Percentiles rank a stretch among this genome's conserved stretches.
These are phyloP conservation scores for Drosophila murphyi DNA, from an alignment of 1,140 invertebrate genomes.

Conservation along the genomic window DNA sequence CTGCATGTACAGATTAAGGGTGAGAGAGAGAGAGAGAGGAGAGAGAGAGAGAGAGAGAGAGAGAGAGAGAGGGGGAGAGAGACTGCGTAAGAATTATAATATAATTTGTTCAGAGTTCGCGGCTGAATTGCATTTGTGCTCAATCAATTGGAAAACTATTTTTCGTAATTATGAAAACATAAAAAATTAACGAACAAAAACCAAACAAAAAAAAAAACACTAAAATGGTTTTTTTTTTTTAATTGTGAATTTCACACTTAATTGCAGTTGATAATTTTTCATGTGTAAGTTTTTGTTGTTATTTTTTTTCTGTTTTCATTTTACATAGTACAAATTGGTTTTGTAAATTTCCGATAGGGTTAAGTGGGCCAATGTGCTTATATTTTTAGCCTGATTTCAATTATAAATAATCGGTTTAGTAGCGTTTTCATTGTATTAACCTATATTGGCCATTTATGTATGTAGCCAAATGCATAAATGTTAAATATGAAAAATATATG, in stretches of 20 bases:
- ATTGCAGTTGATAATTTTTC: too few species aligned
- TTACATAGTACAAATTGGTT: slow-evolving; percentile 45
- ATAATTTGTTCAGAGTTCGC: slow-evolving; percentile 23
- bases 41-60: neutral
- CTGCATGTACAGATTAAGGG: too few species aligned
- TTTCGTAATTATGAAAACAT: slow-evolving; percentile 48
- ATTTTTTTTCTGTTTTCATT: slow-evolving; percentile 9
- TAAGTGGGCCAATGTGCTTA: slow-evolving; percentile 21
- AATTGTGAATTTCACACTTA: slow-evolving; percentile 10
- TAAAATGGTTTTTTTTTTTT: neutral
- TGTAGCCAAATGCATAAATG: slow-evolving; percentile 4
- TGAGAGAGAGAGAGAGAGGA: neutral
- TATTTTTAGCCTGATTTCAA: slow-evolving; percentile 42
- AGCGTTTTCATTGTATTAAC: neutral
- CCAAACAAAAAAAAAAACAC: neutral
- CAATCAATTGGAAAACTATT: slow-evolving; percentile 59
- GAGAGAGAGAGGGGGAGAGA: neutral
- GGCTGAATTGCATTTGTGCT: slow-evolving; percentile 49
- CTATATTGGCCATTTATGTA: slow-evolving; percentile 26
- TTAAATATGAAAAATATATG: neutral
- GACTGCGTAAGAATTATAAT: neutral
- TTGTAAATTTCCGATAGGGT: slow-evolving; percentile 42
- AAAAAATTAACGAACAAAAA: slow-evolving; percentile 18
- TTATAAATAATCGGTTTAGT: slow-evolving; percentile 44
- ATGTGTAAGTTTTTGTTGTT: neutral